Evolutionary conservation across 2,888 invertebrate genomes (phyloP).

Genomic region (Anaspis maculata): DNA sequence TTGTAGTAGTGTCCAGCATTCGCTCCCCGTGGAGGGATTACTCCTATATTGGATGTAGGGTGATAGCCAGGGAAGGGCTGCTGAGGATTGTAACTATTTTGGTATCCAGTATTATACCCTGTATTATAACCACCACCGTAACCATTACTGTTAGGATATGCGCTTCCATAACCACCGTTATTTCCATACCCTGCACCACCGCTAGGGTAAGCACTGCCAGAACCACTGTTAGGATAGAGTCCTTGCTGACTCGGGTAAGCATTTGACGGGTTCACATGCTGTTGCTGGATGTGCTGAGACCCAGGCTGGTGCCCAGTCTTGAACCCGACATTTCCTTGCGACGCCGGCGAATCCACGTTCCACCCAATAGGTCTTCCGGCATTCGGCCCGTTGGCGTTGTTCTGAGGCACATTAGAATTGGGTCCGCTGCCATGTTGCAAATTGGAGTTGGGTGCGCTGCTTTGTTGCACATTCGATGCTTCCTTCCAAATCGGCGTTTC

Average conservation of each 20-base stretch:
- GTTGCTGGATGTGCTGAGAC: constrained; percentile 1
- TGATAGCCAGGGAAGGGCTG: background rate
- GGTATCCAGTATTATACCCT: background rate
- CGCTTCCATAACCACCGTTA: constrained; percentile 2
- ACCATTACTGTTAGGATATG: background rate
- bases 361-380: constrained; percentile 20
- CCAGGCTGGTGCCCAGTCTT: background rate
- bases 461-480: constrained; percentile 13
- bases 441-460: background rate
- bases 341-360: constrained; percentile 25
- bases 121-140: no score
- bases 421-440: background rate
- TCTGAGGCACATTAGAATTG: constrained; percentile 1
- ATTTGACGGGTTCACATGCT: constrained; percentile 10
- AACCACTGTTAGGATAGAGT: constrained; percentile 3
- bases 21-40: background rate
- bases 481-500: constrained; percentile 21
- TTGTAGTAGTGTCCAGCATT: background rate
- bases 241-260: constrained; percentile 2
- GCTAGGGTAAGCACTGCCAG: background rate
- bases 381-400: constrained; percentile 6
- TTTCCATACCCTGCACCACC: no score
- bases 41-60: background rate
- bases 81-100: background rate
- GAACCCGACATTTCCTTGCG: constrained; percentile 4